phyloP scores from a whole-genome alignment of 2,113 vertebrate genomes.

The Motacilla alba region DNA sequence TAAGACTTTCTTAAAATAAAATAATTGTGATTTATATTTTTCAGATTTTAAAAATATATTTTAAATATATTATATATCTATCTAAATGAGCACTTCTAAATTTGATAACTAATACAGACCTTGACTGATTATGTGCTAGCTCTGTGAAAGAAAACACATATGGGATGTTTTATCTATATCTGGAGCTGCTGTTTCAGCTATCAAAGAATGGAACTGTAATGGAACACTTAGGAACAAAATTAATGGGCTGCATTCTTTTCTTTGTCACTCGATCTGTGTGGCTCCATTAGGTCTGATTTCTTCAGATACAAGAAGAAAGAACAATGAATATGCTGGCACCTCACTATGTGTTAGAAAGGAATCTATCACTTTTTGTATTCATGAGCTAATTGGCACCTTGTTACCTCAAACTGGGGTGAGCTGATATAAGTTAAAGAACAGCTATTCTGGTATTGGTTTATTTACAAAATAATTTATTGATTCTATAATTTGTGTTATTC shows the following conservation, averaged over 20 bases:
- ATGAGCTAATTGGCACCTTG: not conserved
- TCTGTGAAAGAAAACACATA: not conserved
- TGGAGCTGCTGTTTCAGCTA: not conserved
- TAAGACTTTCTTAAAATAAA: not conserved
- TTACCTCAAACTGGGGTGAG: not conserved
- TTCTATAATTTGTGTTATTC: not conserved
- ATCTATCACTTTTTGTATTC: not conserved
- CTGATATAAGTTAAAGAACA: not conserved
- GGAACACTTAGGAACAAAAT: slow-evolving; percentile 21
- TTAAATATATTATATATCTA: not conserved
- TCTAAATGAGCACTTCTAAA: not conserved
- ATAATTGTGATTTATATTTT: not conserved
- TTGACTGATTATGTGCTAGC: not conserved
- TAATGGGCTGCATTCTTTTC: slow-evolving; percentile 26
- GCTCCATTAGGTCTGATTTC: slow-evolving; percentile 36
- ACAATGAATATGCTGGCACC: not conserved
- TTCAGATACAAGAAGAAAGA: not conserved
- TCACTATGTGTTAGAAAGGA: not conserved
- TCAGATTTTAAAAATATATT: not conserved
- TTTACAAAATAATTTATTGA: not conserved
- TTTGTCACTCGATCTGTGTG: slow-evolving; percentile 19
- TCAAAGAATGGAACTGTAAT: slow-evolving; percentile 16
- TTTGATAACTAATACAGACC: not conserved
- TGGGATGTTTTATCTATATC: not conserved
- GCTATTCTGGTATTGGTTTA: not conserved